phyloP scores from a whole-genome alignment of 2,888 invertebrate species.

The Erannis defoliaria region DNA sequence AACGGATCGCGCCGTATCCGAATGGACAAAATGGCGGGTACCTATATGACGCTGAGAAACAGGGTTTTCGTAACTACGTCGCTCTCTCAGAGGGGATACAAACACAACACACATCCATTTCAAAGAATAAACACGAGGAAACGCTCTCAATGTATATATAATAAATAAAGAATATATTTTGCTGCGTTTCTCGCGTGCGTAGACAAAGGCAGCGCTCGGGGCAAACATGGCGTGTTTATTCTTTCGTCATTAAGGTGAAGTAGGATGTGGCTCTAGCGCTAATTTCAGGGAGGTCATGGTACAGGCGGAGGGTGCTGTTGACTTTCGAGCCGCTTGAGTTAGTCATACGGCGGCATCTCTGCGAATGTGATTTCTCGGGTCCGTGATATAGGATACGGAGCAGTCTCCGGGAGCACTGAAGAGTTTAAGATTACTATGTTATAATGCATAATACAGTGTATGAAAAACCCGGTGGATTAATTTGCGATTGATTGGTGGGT shows the following conservation, averaged over 20 bases:
- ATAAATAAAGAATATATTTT: constrained; percentile 82
- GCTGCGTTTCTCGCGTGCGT: constrained; percentile 73
- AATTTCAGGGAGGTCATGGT: constrained; percentile 73
- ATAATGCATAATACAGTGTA: too few relatives aligned
- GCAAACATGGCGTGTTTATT: constrained; percentile 80
- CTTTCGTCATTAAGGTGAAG: constrained; percentile 81
- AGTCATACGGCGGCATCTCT: too few relatives aligned
- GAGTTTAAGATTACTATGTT: too few relatives aligned
- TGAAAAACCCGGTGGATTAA: too few relatives aligned
- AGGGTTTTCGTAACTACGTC: constrained; percentile 65
- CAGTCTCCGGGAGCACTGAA: too few relatives aligned
- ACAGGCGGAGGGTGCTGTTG: constrained; percentile 56
- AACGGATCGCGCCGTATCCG: constrained; percentile 65
- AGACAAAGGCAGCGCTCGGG: constrained; percentile 76
- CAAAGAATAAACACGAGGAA: constrained; percentile 81
- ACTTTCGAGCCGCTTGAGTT: too few relatives aligned
- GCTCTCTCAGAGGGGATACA: constrained; percentile 50
- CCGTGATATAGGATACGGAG: too few relatives aligned
- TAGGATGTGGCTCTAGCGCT: constrained; percentile 72
- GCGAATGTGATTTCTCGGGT: too few relatives aligned
- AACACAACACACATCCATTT: constrained; percentile 77
- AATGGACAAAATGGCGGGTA: constrained; percentile 68
- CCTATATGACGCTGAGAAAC: constrained; percentile 44
- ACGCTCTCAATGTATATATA: constrained; percentile 83
- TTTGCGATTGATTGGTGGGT: too few relatives aligned